Evolutionary conservation across 2,888 invertebrate genomes (phyloP).

Genomic region (Meteorus colon): DNA sequence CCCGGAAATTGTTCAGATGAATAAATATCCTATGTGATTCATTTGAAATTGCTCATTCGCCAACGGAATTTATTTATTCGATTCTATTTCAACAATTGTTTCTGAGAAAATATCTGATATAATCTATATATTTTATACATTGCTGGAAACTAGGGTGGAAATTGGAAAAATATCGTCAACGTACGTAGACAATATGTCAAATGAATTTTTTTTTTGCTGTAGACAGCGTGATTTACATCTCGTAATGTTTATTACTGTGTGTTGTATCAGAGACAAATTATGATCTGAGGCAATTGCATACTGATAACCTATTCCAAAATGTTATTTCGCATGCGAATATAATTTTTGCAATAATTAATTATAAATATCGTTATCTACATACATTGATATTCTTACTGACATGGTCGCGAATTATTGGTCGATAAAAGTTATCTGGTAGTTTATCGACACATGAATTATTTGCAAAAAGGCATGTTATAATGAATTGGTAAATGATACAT

Average conservation of each 20-base stretch:
- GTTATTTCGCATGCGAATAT: not conserved
- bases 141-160: constrained; percentile 10
- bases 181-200: not conserved
- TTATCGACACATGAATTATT: not conserved
- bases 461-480: too few relatives aligned
- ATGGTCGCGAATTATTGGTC: not conserved
- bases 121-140: constrained; percentile 14
- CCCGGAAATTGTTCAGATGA: constrained; percentile 51
- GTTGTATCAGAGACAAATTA: not conserved
- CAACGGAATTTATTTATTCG: constrained; percentile 23
- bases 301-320: too few relatives aligned
- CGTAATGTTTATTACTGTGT: too few relatives aligned
- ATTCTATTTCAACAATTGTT: constrained; percentile 23
- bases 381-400: not conserved
- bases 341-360: not conserved
- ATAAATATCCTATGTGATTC: constrained; percentile 42
- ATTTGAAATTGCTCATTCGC: constrained; percentile 36
- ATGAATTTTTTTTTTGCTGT: too few relatives aligned
- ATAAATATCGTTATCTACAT: not conserved
- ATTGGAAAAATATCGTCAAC: not conserved
- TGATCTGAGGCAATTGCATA: too few relatives aligned
- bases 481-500: too few relatives aligned
- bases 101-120: constrained; percentile 19
- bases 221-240: too few relatives aligned
- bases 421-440: not conserved